Percentiles rank a stretch among this genome's conserved stretches.
phyloP scores from a whole-genome alignment of 2,113 vertebrate genomes.

The Mustelus asterias region DNA sequence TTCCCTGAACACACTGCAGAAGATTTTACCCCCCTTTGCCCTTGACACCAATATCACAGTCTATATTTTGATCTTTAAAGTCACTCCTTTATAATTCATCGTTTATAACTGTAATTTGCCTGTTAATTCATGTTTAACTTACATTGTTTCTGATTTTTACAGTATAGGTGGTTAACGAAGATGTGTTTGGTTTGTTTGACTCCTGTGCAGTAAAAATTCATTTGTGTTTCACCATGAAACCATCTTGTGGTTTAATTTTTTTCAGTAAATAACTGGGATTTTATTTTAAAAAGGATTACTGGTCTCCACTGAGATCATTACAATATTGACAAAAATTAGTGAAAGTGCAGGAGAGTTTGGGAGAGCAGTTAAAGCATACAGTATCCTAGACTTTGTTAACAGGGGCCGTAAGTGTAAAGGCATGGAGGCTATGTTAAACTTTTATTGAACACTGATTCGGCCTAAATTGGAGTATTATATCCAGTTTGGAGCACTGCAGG shows the following conservation, averaged over 20 bases:
- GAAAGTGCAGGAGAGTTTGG: background rate
- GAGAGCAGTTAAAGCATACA: background rate
- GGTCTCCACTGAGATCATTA: background rate
- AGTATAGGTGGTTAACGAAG: background rate
- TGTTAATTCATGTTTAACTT: no score
- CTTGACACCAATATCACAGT: no score
- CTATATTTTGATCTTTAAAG: no score
- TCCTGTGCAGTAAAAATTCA: background rate
- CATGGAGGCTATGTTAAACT: background rate
- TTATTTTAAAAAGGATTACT: background rate
- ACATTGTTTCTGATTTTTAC: no score
- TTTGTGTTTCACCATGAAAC: background rate
- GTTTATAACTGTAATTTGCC: no score
- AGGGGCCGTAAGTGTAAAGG: background rate
- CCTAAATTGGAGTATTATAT: background rate
- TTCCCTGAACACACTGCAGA: no score
- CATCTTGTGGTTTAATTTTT: background rate
- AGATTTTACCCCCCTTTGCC: no score
- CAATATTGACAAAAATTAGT: background rate
- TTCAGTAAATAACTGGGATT: background rate
- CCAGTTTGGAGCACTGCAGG: background rate
- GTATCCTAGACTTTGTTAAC: background rate
- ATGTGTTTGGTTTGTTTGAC: background rate
- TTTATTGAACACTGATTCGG: background rate
- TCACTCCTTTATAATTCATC: no score